Evolutionary conservation across 2,888 invertebrate genomes (phyloP), one percentile per base, ranked within the genome.

Genomic region (Portevinia maculata): DNA sequence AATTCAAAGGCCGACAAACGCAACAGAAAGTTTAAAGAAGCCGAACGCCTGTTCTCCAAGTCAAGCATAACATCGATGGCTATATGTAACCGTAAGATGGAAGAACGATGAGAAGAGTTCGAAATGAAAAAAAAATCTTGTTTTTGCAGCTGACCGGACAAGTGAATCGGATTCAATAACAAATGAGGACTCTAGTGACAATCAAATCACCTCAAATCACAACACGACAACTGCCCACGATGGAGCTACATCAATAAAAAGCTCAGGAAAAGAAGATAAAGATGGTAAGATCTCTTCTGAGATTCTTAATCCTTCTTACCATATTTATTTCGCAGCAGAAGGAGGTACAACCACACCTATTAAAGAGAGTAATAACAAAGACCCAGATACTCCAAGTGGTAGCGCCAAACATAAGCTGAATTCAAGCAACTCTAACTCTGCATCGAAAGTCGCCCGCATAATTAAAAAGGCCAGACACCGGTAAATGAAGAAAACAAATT

Each of bases 61-160:
- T 99, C 99, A 6, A 99, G 99, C 28, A 99, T 99, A 85, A 99
- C 99, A 11, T 98, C 98, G 13, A 97, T 97, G 94, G 97, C 97
- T 84, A 97, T 97, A 86, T 88, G 89, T 60, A 96, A 96, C 93
- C 95, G 95, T 95, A 92, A 93, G 94, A 15, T 3, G 7, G 3
- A 24, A 15, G n/a, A 17, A 30, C 5, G n/a, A n/a, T n/a, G n/a
- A n/a, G n/a, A n/a, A n/a, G n/a, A n/a, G n/a, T n/a, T n/a, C n/a
- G n/a, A 1, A 6, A 6, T 15, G 8, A 11, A 17, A 15, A n/a
- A 32, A 34, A 30, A 19, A 7, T 13, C 0, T 28, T 5, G 3
- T 7, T 6, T 28, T 55, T 91, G 74, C 89, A 96, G 95, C 94
- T 92, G 96, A 96, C 89, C 93, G 95, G 87, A 95, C 96, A 88